These are phyloP conservation scores for Conops quadrifasciatus DNA, from an alignment of 2,888 invertebrate genomes.

Conservation along the genomic window DNA sequence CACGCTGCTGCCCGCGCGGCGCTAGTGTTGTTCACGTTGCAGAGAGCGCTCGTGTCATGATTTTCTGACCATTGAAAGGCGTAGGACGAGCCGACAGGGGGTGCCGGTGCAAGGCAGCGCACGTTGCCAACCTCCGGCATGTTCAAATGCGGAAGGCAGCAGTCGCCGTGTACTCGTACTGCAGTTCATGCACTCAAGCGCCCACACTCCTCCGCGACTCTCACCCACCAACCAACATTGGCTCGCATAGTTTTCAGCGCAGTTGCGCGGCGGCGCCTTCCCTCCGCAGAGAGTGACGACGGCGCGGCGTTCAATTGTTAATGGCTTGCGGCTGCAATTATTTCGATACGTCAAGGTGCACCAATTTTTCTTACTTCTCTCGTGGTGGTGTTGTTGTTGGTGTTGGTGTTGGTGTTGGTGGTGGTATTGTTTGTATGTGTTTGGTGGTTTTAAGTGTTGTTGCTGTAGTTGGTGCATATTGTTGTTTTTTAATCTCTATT, in stretches of 20 bases:
- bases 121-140: conserved; percentile 2
- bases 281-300: too few relatives aligned
- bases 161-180: not conserved
- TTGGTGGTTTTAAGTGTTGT: conserved; percentile 14
- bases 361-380: conserved; percentile 20
- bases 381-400: conserved; percentile 1
- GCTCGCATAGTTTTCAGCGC: not conserved
- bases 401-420: not conserved
- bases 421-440: not conserved
- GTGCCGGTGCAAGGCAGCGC: not conserved
- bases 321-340: conserved; percentile 16
- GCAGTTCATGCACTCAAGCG: not conserved
- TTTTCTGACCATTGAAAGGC: not conserved
- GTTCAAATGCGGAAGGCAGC: conserved; percentile 22
- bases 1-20: too few relatives aligned
- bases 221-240: not conserved
- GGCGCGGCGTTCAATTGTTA: conserved; percentile 17
- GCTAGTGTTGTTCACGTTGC: too few relatives aligned
- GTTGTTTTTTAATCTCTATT: not conserved
- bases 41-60: not conserved
- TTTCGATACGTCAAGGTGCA: conserved; percentile 17
- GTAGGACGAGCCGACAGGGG: not conserved
- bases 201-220: not conserved
- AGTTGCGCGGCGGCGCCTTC: conserved; percentile 21
- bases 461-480: conserved; percentile 2